A percentile compares a stretch with the other conserved stretches of the same genome.
Conservation (phyloP, 2,113 vertebrate species). For the Progne subis region DNA sequence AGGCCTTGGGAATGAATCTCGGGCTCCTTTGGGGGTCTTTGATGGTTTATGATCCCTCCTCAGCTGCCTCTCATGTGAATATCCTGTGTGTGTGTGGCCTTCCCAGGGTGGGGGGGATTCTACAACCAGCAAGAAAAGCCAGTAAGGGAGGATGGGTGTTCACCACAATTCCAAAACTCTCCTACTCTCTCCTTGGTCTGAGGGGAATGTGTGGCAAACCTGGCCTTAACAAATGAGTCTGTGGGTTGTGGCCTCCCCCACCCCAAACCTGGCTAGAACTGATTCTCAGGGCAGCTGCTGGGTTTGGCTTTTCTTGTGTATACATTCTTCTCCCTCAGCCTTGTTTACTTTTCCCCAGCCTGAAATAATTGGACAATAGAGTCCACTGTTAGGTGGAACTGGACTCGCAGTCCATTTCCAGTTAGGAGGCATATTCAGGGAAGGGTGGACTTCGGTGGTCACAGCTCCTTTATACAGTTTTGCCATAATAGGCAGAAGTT, state of each 20-base stretch:
- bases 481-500: background rate
- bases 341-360: background rate
- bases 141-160: background rate
- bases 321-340: background rate
- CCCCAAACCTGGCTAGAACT: background rate
- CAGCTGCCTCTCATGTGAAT: background rate
- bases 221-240: background rate
- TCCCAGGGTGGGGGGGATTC: background rate
- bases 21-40: background rate
- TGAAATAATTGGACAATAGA: background rate
- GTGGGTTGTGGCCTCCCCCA: background rate
- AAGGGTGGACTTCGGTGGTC: fast-evolving
- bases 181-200: background rate
- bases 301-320: background rate
- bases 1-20: background rate
- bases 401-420: background rate
- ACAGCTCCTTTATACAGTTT: background rate
- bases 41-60: background rate
- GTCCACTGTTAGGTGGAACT: background rate
- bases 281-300: background rate
- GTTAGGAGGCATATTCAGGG: background rate
- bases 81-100: background rate
- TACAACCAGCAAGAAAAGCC: background rate
- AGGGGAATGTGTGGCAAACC: background rate
- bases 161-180: background rate